Conservation (phyloP, 1,140 invertebrate genomes). For the Cryptotermes secundus region DNA sequence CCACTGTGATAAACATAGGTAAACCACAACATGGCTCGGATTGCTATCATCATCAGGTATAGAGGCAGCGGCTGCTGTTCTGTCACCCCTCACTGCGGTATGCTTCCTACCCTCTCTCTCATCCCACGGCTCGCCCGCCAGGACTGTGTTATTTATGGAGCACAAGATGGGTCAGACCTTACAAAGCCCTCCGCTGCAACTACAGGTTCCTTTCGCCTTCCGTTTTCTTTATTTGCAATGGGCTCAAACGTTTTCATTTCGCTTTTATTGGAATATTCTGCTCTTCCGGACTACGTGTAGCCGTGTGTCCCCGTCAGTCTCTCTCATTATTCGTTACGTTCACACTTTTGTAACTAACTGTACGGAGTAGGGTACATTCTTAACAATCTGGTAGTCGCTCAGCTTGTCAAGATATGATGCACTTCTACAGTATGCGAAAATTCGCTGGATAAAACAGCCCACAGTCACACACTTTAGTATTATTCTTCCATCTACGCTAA, state of each 20-base stretch:
- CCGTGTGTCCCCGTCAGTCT: too few relatives aligned
- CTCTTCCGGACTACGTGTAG: too few relatives aligned
- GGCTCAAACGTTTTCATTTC: neutral
- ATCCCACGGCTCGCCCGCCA: neutral
- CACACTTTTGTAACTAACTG: too few relatives aligned
- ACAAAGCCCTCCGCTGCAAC: neutral
- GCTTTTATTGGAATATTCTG: neutral
- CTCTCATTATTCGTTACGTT: too few relatives aligned
- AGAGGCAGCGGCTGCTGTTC: neutral
- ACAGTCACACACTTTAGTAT: too few relatives aligned
- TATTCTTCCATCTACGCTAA: too few relatives aligned
- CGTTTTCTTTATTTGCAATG: neutral
- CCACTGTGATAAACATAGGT: neutral
- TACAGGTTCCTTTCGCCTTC: neutral
- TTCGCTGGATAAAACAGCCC: too few relatives aligned
- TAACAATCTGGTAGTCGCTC: too few relatives aligned
- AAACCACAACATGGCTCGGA: neutral
- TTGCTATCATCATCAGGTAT: neutral
- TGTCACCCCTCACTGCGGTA: neutral
- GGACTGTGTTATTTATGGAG: slow-evolving; percentile 16
- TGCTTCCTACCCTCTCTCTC: neutral
- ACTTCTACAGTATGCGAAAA: too few relatives aligned
- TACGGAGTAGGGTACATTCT: too few relatives aligned
- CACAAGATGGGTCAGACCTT: neutral
- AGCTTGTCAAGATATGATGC: too few relatives aligned